Base-by-base conservation (phyloP, 35 echinoderm and acorn worm genomes). In the Ophioderma brevispina region DNA sequence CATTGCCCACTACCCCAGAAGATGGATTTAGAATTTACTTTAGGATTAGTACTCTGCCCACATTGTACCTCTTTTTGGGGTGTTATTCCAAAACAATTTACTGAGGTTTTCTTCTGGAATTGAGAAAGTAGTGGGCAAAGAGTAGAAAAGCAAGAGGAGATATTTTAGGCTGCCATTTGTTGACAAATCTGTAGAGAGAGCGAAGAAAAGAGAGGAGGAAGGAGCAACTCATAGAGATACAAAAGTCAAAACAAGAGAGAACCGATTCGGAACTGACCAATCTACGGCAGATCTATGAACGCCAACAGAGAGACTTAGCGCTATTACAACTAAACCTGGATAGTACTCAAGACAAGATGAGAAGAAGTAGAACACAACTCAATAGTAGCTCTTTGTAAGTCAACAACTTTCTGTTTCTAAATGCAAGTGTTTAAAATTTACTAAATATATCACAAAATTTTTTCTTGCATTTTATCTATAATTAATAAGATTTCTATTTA, bases 201-300 rank as follows among this genome's bases (percentile, higher is more conserved):
- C 89, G 96, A 94, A n/a, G n/a, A n/a, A n/a, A n/a, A n/a, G 96
- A 98, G 49, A 94, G 83, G 84, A 80, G 96, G 18, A 98, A 92
- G 89, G 96, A 98, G 33, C 96, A 98, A 35, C 55, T 98, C 0
- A 70, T 98, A 32, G 92, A 98, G 23, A 39, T 98, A 0, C 96
- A 98, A 79, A 89, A 87, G 40, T 98, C 96, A 35, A 94, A 94
- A 31, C 96, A 98, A 75, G 96, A 98, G 42, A 80, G 96, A 36
- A 92, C 63, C 0, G 96, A 98, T 75, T 90, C 96, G n/a, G 96
- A 98, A 37, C 82, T 98, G 38, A 98, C 89, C 33, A 92, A 86
- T 63, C 80, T 98, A 0, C 39, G 96, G 40, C 92, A 94, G 64
- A 86, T 87, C 11, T 98, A 98, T 28, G 92, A 94, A 31, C 80